phyloP scores from a whole-genome alignment of 1,140 invertebrate species.

The Helicorthomorpha holstii region DNA sequence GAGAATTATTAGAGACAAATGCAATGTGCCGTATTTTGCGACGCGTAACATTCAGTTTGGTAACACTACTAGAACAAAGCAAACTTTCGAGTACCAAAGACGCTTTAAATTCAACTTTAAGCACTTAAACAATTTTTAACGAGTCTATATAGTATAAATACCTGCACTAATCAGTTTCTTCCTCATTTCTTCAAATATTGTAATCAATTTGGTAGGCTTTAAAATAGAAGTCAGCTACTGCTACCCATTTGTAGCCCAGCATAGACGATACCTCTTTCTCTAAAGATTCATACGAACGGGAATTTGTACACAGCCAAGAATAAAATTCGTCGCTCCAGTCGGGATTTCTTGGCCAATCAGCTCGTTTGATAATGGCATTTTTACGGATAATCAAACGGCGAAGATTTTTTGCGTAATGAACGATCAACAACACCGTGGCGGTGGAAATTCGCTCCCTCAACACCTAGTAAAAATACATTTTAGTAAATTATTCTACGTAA shows the following conservation, averaged over 20 bases:
- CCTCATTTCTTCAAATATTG: no score
- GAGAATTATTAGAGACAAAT: no score
- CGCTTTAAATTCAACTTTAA: no score
- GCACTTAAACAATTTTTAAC: no score
- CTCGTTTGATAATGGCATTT: slow-evolving; percentile 49
- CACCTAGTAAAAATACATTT: slow-evolving; percentile 29
- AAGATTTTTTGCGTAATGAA: slow-evolving; percentile 42
- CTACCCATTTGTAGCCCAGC: slow-evolving; percentile 48
- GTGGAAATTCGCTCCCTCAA: slow-evolving; percentile 63
- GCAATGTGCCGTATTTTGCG: no score
- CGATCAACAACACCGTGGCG: slow-evolving; percentile 54
- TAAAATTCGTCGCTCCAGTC: slow-evolving; percentile 50
- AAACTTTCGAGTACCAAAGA: no score
- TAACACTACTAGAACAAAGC: no score
- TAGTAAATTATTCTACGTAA: not conserved
- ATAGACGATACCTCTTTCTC: slow-evolving; percentile 48
- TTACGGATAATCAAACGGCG: slow-evolving; percentile 44
- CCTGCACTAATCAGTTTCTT: no score
- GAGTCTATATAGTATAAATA: no score
- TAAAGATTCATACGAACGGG: slow-evolving; percentile 42
- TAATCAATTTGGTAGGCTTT: slow-evolving; percentile 18
- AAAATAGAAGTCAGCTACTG: slow-evolving; percentile 54
- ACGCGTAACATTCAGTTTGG: no score
- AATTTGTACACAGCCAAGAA: slow-evolving; percentile 36
- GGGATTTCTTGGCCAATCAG: slow-evolving; percentile 45